These are phyloP conservation scores for Cercopithecus hamlyni DNA, from an alignment of 2,797 vertebrate genomes.

Conservation along the genomic window DNA sequence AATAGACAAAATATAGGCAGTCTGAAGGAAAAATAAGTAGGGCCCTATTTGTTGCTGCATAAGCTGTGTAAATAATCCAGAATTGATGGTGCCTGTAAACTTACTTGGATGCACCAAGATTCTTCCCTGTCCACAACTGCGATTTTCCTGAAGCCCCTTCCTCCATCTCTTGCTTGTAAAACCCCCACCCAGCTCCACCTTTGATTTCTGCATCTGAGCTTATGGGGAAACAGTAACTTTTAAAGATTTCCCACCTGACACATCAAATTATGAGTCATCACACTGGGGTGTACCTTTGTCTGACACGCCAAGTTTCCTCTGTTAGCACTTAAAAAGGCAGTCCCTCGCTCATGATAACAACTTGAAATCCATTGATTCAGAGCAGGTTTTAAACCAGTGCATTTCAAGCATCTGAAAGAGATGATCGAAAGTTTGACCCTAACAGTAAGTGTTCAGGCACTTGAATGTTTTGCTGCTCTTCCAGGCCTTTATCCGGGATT, in stretches of 20 bases:
- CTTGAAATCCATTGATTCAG: not conserved
- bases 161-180: not conserved
- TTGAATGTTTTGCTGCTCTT: conserved; percentile 32
- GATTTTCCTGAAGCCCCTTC: not conserved
- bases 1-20: not conserved
- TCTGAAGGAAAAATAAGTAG: not conserved
- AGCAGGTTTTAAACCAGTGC: not conserved
- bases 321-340: conserved; percentile 54
- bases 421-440: conserved; percentile 35
- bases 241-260: conserved; percentile 56
- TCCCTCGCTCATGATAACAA: not conserved
- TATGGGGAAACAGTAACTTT: conserved; percentile 8
- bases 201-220: conserved; percentile 57
- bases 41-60: not conserved
- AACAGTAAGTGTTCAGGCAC: conserved; percentile 36
- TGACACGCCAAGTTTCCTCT: not conserved
- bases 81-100: accelerated
- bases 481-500: conserved; percentile 35
- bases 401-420: conserved; percentile 68
- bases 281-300: not conserved
- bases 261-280: conserved; percentile 29
- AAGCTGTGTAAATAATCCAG: not conserved
- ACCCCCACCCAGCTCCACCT: not conserved
- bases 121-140: no score
- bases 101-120: not conserved